Conservation (phyloP, 2,888 invertebrate genomes). For the Ophonus ardosiacus region DNA sequence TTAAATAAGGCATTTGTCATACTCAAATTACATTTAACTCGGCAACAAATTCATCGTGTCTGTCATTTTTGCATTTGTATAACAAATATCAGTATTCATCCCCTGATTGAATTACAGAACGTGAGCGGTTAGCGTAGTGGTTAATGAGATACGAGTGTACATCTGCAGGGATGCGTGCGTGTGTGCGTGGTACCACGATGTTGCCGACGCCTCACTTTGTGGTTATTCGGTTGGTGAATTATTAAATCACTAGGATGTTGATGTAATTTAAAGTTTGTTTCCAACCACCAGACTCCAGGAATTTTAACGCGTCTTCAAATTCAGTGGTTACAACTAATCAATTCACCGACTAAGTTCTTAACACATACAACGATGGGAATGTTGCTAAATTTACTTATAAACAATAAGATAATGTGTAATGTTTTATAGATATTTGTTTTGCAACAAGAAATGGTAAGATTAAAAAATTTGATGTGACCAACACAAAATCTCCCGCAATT, state of each 20-base stretch:
- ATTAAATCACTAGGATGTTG: constrained; percentile 60
- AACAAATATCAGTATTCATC: background rate
- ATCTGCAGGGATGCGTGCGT: background rate
- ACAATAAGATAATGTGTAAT: too few species aligned
- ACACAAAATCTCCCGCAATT: too few species aligned
- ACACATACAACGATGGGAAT: too few species aligned
- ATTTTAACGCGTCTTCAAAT: constrained; percentile 38
- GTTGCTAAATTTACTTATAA: too few species aligned
- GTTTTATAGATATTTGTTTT: too few species aligned
- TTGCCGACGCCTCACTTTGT: constrained; percentile 45
- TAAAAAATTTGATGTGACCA: too few species aligned
- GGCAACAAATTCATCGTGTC: too few species aligned
- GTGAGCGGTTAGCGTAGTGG: constrained; percentile 45
- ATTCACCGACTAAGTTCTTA: background rate
- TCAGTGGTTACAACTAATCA: background rate
- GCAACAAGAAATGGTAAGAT: too few species aligned
- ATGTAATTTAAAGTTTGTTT: constrained; percentile 59
- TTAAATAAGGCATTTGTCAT: too few species aligned
- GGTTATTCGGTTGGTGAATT: constrained; percentile 61
- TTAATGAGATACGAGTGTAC: constrained; percentile 40
- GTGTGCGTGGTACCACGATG: constrained; percentile 17
- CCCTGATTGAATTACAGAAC: constrained; percentile 52
- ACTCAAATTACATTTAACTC: too few species aligned
- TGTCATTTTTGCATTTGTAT: background rate
- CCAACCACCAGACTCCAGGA: constrained; percentile 3